Evolutionary conservation across 2,113 vertebrate genomes (phyloP).

Genomic region (Centropristis striata): DNA sequence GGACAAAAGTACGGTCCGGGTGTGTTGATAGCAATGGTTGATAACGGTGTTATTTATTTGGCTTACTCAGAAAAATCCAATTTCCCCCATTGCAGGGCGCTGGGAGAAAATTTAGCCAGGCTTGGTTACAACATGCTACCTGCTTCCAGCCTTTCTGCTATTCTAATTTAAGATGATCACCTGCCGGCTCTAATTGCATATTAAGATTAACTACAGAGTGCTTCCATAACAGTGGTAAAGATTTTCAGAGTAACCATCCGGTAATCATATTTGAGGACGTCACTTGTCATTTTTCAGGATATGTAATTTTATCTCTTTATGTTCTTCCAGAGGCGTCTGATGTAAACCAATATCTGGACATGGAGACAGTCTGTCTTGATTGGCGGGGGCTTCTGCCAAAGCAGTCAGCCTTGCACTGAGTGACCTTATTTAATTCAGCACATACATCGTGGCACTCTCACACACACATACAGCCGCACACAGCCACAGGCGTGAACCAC

Average conservation of each 20-base stretch:
- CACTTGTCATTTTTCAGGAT: slow-evolving; percentile 7
- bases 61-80: too few species aligned
- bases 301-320: slow-evolving; percentile 28
- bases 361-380: slow-evolving; percentile 1
- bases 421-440: slow-evolving; percentile 82
- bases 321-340: background rate
- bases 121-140: too few species aligned
- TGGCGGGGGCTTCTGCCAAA: background rate
- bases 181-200: background rate
- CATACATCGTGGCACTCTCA: slow-evolving; percentile 49
- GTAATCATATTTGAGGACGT: slow-evolving; percentile 13
- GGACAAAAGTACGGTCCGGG: too few species aligned
- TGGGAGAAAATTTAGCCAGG: too few species aligned
- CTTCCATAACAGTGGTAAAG: background rate
- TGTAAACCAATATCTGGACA: slow-evolving; percentile 28
- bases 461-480: slow-evolving; percentile 26
- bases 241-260: background rate
- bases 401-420: slow-evolving; percentile 64
- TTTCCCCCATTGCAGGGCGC: too few species aligned
- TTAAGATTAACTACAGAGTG: background rate
- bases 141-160: background rate
- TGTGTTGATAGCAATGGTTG: too few species aligned
- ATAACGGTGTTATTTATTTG: too few species aligned
- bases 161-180: background rate
- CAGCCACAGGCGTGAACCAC: slow-evolving; percentile 17